Evolutionary conservation across 2,888 invertebrate species (phyloP).

Genomic region (Electrophaes corylata): DNA sequence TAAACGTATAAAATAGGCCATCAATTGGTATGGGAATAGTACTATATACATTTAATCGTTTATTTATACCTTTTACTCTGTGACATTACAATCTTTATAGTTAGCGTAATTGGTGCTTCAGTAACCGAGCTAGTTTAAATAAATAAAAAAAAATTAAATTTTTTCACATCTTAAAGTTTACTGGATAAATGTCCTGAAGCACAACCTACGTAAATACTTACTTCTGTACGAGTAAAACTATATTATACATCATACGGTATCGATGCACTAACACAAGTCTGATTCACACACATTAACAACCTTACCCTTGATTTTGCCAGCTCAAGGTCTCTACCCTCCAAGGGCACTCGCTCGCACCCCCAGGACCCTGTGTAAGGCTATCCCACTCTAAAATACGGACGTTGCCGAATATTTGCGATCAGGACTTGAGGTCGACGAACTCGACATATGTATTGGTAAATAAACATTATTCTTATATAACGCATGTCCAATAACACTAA

Average conservation of each 20-base stretch:
- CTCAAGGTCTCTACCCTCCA: constrained; percentile 83
- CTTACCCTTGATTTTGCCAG: constrained; percentile 84
- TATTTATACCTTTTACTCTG: too few relatives aligned
- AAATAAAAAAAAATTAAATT: too few relatives aligned
- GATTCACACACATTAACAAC: constrained; percentile 63
- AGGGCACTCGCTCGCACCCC: constrained; percentile 62
- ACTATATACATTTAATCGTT: too few relatives aligned
- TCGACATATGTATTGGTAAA: constrained; percentile 79
- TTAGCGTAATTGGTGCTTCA: too few relatives aligned
- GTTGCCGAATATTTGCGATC: constrained; percentile 77
- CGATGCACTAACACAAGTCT: constrained; percentile 58
- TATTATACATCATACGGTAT: constrained; percentile 32
- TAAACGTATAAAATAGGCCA: too few relatives aligned
- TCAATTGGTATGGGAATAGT: too few relatives aligned
- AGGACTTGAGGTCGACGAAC: constrained; percentile 73
- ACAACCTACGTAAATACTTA: constrained; percentile 6
- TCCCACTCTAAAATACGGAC: constrained; percentile 72
- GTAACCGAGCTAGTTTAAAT: too few relatives aligned
- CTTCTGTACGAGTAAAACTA: constrained; percentile 11
- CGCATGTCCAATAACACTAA: constrained; percentile 46
- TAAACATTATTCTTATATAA: constrained; percentile 75
- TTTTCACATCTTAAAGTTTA: too few relatives aligned
- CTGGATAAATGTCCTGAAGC: background rate
- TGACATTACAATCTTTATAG: too few relatives aligned
- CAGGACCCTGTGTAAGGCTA: constrained; percentile 56